Base-by-base conservation (phyloP, 2,888 invertebrate species). In the Uloborus plumipes region DNA sequence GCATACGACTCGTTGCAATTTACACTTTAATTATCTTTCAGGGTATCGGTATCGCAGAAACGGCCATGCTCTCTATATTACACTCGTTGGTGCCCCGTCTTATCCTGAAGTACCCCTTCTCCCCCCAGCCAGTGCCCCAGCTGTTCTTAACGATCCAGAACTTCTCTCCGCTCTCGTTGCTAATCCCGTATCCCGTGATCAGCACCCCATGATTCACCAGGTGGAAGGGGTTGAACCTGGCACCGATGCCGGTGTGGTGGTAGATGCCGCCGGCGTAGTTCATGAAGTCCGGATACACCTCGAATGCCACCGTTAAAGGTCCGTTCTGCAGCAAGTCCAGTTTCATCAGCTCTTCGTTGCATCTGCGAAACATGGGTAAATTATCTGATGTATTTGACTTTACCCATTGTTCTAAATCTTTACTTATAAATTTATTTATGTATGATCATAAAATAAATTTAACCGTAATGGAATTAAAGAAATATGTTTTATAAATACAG, bases 261-360 rank as follows among this genome's bases (percentile, higher is more conserved):
- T 91, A 91, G 61, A 91, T 88, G 0, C 91, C 91, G n/a, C 86
- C 81, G 0, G 84, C 80, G 85, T 89, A 90, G 69, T 87, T 80
- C 85, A 87, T 84, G 84, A 90, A 90, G 84, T 90, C 90, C 31
- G 85, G 76, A 85, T 90, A 89, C 11, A 91, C 91, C 83, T 89
- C 88, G 85, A 91, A 90, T 0, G 89, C 88, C 0, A 91, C 89
- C 7, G 90, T 88, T 55, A 91, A 83, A 0, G 91, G 91, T 0
- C 91, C 91, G 75, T 89, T 87, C 26, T 89, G 85, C 11, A 90
- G 88, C 51, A 91, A 85, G n/a, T 89, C 88, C 31, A 89, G 72
- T 84, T 86, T 88, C 90, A 91, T 90, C 62, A 88, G 81, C 14
- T 88, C 88, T 85, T 91, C 90, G 84, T 90, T 90, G 85, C 90